Percentiles rank a stretch among this genome's conserved stretches.
Conservation (phyloP, 1,140 invertebrate species). For the Drosophila pseudoananassae region DNA sequence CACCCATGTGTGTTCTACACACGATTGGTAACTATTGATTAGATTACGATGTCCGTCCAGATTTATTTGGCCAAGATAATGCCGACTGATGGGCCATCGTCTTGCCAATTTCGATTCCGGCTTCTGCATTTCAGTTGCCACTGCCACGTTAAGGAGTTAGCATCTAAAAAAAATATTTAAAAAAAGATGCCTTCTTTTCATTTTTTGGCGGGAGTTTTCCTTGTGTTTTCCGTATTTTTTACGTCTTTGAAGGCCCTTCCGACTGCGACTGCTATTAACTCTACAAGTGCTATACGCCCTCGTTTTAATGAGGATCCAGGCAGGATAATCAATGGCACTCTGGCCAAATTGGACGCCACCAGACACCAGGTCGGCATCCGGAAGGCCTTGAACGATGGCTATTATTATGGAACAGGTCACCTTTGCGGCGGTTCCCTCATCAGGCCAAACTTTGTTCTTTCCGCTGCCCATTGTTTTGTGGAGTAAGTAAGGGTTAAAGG, state of each 20-base stretch:
- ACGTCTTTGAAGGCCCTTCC: not conserved
- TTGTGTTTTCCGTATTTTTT: not conserved
- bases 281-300: slow-evolving; percentile 17
- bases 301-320: slow-evolving; percentile 58
- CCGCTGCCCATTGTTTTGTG: slow-evolving; percentile 85
- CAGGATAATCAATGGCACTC: slow-evolving; percentile 75
- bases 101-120: not conserved
- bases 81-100: slow-evolving; percentile 8
- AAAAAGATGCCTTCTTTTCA: not conserved
- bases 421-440: slow-evolving; percentile 83
- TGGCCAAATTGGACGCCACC: slow-evolving; percentile 57
- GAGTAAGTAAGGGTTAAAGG: slow-evolving; percentile 54
- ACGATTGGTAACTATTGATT: slow-evolving; percentile 20
- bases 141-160: slow-evolving; percentile 35
- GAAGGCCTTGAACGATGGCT: slow-evolving; percentile 66
- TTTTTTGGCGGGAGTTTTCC: slow-evolving; percentile 5
- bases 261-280: not conserved
- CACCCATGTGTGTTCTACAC: slow-evolving; percentile 5
- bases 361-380: slow-evolving; percentile 78
- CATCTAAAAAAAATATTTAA: slow-evolving; percentile 5
- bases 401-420: slow-evolving; percentile 75
- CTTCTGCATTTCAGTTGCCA: slow-evolving; percentile 29
- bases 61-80: slow-evolving; percentile 35
- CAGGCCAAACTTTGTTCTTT: slow-evolving; percentile 70
- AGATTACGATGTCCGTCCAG: slow-evolving; percentile 50